These are phyloP conservation scores for Chaetodon trifasciatus DNA, from an alignment of 2,797 vertebrate species.

Conservation along the genomic window DNA sequence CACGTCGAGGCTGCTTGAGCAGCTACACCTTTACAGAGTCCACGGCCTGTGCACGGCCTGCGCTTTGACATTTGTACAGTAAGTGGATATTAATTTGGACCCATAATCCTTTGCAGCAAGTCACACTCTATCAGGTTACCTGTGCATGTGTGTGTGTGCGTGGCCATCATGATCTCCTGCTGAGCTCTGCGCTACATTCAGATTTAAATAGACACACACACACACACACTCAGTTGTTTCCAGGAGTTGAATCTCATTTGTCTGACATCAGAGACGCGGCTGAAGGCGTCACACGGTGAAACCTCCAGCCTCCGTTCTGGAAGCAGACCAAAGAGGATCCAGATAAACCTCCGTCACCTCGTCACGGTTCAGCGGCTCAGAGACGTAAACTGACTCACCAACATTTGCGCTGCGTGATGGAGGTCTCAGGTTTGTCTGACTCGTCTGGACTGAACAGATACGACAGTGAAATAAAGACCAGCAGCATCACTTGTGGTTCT, in stretches of 20 bases:
- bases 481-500: too few relatives aligned
- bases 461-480: too few relatives aligned
- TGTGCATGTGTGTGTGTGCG: slow-evolving; percentile 2
- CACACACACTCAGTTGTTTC: background rate
- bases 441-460: background rate
- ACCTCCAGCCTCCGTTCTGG: background rate
- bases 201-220: slow-evolving; percentile 55
- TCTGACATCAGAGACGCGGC: slow-evolving; percentile 36
- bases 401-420: background rate
- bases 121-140: slow-evolving; percentile 65
- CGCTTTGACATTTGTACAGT: slow-evolving; percentile 55
- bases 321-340: background rate
- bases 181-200: slow-evolving; percentile 45
- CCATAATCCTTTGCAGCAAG: slow-evolving; percentile 70
- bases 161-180: slow-evolving; percentile 20
- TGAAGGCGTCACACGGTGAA: background rate
- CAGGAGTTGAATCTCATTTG: slow-evolving; percentile 13
- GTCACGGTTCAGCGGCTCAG: background rate
- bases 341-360: slow-evolving; percentile 29
- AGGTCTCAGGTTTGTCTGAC: background rate
- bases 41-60: background rate
- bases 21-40: background rate
- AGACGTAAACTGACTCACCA: slow-evolving; percentile 29
- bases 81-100: slow-evolving; percentile 71
- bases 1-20: background rate